Evolutionary conservation across 2,888 invertebrate species (phyloP).

Genomic region (Tinea trinotella): DNA sequence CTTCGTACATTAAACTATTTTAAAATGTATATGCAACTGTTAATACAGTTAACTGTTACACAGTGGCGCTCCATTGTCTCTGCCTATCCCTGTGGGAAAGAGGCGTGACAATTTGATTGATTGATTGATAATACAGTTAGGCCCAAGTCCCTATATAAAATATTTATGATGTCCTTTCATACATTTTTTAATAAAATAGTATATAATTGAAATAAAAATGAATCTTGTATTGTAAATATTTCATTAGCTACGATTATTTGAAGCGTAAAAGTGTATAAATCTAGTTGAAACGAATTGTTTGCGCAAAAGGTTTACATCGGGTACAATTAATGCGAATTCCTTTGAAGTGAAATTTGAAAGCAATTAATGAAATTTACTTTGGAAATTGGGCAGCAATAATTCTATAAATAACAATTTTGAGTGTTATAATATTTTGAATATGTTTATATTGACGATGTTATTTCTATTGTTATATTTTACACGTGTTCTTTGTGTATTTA

Average conservation of each 20-base stretch:
- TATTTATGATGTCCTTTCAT: no score
- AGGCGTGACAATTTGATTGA: no score
- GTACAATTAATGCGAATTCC: conserved; percentile 6
- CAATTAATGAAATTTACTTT: conserved; percentile 12
- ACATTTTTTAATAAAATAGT: no score
- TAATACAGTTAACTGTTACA: no score
- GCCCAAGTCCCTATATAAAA: no score
- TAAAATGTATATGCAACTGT: no score
- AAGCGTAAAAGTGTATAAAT: not conserved
- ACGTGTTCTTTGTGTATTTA: no score
- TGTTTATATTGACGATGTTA: not conserved
- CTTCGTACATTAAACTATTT: no score
- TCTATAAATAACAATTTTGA: not conserved
- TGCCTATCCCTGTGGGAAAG: no score
- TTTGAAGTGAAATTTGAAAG: conserved; percentile 10
- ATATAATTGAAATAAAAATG: no score
- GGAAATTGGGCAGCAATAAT: not conserved
- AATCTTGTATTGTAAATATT: not conserved
- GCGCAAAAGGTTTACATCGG: not conserved
- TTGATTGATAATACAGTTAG: no score
- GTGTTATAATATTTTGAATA: not conserved
- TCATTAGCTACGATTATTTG: not conserved
- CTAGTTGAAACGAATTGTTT: not conserved
- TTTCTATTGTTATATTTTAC: not conserved
- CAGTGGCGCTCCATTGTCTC: no score